Conservation (phyloP, 2,888 invertebrate species). For the Platycheirus albimanus region DNA sequence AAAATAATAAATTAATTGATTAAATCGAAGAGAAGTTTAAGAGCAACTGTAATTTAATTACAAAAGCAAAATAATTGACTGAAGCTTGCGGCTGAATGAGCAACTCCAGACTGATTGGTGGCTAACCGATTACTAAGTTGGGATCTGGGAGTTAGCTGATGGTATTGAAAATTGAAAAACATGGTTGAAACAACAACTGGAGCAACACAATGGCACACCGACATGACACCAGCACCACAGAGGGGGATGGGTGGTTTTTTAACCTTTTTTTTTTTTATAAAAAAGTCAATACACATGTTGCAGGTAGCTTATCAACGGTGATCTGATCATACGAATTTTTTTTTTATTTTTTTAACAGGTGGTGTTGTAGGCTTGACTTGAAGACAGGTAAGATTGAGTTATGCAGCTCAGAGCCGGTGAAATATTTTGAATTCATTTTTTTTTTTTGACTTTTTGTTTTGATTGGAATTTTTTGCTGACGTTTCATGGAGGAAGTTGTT, state of each 20-base stretch:
- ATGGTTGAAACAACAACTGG: conserved; percentile 43
- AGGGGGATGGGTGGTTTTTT: conserved; percentile 4
- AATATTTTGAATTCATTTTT: conserved; percentile 7
- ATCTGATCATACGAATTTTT: conserved; percentile 33
- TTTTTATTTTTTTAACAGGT: conserved; percentile 40
- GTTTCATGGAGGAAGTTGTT: conserved; percentile 27
- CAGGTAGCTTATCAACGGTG: conserved; percentile 40
- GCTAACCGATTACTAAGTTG: conserved; percentile 55
- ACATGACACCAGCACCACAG: no score
- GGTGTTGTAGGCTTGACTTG: conserved; percentile 30
- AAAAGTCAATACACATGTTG: conserved; percentile 42
- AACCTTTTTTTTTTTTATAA: conserved; percentile 2
- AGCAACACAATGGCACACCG: conserved; percentile 12
- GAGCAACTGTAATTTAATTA: no score
- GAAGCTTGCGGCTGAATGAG: conserved; percentile 43
- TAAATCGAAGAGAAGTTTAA: no score
- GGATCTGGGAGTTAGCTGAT: conserved; percentile 40
- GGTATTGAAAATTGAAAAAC: conserved; percentile 20
- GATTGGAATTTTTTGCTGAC: conserved; percentile 36
- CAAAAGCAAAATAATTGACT: no score
- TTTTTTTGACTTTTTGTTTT: conserved; percentile 27
- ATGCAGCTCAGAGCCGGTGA: conserved; percentile 31
- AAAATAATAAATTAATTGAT: background rate
- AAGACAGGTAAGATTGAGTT: conserved; percentile 15
- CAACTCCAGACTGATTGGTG: conserved; percentile 64